A percentile compares a stretch with the other conserved stretches of the same genome.
phyloP scores from a whole-genome alignment of 2,113 vertebrate genomes.

The Oncorhynchus kisutch region DNA sequence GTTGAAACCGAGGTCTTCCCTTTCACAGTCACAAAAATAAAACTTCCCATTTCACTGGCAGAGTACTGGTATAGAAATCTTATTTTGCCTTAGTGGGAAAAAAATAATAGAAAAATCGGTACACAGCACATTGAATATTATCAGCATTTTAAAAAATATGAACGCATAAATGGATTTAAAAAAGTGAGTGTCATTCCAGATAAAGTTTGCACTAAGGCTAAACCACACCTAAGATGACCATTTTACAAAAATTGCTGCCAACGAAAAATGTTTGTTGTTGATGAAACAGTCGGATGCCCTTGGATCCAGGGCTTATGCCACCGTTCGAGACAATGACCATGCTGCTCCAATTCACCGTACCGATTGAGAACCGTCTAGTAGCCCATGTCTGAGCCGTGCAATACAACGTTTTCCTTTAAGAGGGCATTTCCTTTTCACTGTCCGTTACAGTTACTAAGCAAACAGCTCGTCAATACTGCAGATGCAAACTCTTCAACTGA shows the following conservation, averaged over 20 bases:
- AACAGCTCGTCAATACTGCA: background rate
- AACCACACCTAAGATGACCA: constrained; percentile 20
- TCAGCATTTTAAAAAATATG: constrained; percentile 54
- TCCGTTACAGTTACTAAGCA: background rate
- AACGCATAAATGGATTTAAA: constrained; percentile 50
- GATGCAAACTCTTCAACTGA: background rate
- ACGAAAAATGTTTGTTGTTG: constrained; percentile 19
- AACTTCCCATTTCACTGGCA: constrained; percentile 3
- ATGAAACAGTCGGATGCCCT: constrained; percentile 37
- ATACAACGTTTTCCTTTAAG: background rate
- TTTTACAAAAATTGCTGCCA: constrained; percentile 54
- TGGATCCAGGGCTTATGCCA: constrained; percentile 39
- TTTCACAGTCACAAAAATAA: constrained; percentile 18
- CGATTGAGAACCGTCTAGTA: background rate
- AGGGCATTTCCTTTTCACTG: constrained; percentile 19
- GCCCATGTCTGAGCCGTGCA: background rate
- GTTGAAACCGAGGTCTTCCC: constrained; percentile 27
- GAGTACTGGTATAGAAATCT: constrained; percentile 30
- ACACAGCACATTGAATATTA: constrained; percentile 45
- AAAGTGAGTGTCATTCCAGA: constrained; percentile 43
- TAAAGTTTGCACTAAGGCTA: constrained; percentile 18
- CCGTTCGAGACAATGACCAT: constrained; percentile 21
- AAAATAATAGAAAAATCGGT: constrained; percentile 27
- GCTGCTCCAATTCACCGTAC: constrained; percentile 13
- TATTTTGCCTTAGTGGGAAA: constrained; percentile 14